Conservation (phyloP, 1,140 invertebrate species). For the Stegodyphus mimosarum region DNA sequence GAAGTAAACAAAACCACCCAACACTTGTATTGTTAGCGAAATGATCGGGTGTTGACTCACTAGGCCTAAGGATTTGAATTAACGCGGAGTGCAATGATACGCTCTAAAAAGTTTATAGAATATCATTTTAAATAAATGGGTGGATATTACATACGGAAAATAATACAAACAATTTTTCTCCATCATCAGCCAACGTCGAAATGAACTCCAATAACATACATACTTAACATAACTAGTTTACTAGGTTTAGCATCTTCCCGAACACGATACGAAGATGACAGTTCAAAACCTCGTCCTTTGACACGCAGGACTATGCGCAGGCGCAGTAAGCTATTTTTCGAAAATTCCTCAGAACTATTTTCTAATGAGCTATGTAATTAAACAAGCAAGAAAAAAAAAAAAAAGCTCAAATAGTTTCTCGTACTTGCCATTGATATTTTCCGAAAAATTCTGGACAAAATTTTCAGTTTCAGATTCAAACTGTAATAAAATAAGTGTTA, state of each 20-base stretch:
- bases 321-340: constrained; percentile 26
- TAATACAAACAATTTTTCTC: constrained; percentile 20
- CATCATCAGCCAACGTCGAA: constrained; percentile 57
- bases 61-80: constrained; percentile 49
- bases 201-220: constrained; percentile 60
- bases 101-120: constrained; percentile 39
- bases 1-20: constrained; percentile 20
- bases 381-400: too few relatives aligned
- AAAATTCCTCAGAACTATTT: not conserved
- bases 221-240: constrained; percentile 58
- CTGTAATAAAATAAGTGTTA: too few relatives aligned
- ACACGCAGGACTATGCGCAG: constrained; percentile 56
- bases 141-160: constrained; percentile 16
- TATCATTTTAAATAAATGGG: constrained; percentile 26
- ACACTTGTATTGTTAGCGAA: not conserved
- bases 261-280: constrained; percentile 40
- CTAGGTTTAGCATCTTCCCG: constrained; percentile 26
- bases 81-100: constrained; percentile 13
- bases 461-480: too few relatives aligned
- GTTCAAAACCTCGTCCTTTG: constrained; percentile 59
- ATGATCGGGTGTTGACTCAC: not conserved
- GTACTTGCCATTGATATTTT: too few relatives aligned
- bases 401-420: too few relatives aligned
- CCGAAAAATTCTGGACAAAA: too few relatives aligned
- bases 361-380: not conserved